Base-by-base conservation (phyloP, 2,797 vertebrate species). In the Enoplosus armatus region DNA sequence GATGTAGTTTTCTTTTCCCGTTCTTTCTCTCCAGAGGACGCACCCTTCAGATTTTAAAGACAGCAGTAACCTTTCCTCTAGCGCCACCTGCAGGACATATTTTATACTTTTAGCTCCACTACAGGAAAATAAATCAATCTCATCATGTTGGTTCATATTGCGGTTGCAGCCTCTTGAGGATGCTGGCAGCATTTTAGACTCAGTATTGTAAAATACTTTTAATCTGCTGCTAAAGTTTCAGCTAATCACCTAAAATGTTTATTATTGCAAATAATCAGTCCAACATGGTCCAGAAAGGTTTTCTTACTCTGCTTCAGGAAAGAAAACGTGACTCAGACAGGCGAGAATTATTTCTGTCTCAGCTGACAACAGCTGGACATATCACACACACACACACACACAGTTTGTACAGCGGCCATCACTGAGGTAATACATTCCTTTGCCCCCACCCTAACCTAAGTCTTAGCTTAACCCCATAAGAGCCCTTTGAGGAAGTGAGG, bases 351-450 rank as follows among this genome's bases (percentile, higher is more conserved):
- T 51, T 35, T 33, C 47, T 66, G 47, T n/a, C n/a, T 22, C 29
- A 35, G 29, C 62, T 16, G 51, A 26, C 59, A 65, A 22, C 63
- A 65, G 45, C 63, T 65, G 63, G 45, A 43, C 59, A 43, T 27
- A 61, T 27, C 24, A 9, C 22, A 35, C 54, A 33, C 18, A 56
- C 29, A 54, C 26, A 54, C 26, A 54, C 53, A 54, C 53, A 54
- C 51, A 54, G 1, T 27, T 27, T 27, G 51, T 6, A 53, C 14
- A 3, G 8, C 2, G 14, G 24, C 24, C 24, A 45, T 9, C 62
- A 5, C 45, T 50, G 45, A 24, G 22, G 20, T 35, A 1, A 24
- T 2, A 50, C 62, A 65, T 65, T 35, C 62, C 62, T 50, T 22
- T 2, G 62, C 27, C 6, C 62, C 24, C 61, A n/a, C 62, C 41